These are phyloP conservation scores for Theretra japonica DNA, from an alignment of 2,888 invertebrate species.

Conservation along the genomic window DNA sequence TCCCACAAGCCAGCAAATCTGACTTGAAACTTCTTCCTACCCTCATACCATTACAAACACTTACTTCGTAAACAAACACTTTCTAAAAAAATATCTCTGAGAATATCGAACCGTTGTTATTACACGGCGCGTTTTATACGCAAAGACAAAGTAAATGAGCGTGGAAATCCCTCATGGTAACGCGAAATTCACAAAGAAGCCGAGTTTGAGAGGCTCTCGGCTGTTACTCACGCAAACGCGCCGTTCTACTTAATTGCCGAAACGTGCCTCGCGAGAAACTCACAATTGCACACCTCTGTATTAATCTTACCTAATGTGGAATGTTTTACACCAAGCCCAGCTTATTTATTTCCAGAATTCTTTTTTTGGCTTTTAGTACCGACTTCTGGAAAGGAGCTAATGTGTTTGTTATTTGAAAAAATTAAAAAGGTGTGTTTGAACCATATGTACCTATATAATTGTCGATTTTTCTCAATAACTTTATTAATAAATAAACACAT, in stretches of 20 bases:
- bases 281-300: constrained; percentile 25
- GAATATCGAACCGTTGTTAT: background rate
- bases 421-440: too few relatives aligned
- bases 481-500: too few relatives aligned
- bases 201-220: constrained; percentile 3
- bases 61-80: background rate
- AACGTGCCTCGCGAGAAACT: constrained; percentile 27
- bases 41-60: too few relatives aligned
- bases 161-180: constrained; percentile 7
- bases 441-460: too few relatives aligned
- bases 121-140: background rate
- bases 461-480: too few relatives aligned
- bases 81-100: background rate
- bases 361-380: background rate
- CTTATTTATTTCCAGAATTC: background rate
- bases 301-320: constrained; percentile 20
- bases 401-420: too few relatives aligned
- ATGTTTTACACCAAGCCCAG: background rate
- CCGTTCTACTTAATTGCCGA: constrained; percentile 27
- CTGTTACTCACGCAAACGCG: constrained; percentile 25
- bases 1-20: too few relatives aligned
- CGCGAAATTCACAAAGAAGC: constrained; percentile 7
- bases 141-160: constrained; percentile 10
- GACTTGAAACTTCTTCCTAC: too few relatives aligned
- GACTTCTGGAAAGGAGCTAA: too few relatives aligned